These are phyloP conservation scores for Notothenia rossii DNA, from an alignment of 2,113 vertebrate species.

Conservation along the genomic window DNA sequence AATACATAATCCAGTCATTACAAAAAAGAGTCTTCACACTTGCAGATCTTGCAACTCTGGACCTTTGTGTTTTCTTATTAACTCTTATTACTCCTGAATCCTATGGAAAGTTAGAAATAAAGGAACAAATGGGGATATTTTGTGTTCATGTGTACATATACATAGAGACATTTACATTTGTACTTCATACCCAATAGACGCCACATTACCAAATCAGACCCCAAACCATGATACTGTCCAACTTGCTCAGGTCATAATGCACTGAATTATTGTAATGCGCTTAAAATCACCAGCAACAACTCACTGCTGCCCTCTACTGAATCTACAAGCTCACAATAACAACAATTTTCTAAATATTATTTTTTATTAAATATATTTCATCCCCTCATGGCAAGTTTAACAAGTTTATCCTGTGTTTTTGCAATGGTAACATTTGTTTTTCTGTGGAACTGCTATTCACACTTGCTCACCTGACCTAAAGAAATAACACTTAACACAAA, in stretches of 20 bases:
- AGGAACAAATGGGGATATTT: neutral
- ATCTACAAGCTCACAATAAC: conserved; percentile 1
- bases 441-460: neutral
- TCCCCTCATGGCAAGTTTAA: neutral
- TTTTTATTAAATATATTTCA: neutral
- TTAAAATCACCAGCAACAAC: conserved; percentile 23
- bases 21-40: conserved; percentile 43
- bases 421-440: neutral
- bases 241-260: conserved; percentile 13
- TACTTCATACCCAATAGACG: neutral
- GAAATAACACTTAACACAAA: conserved; percentile 1
- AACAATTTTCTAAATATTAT: neutral
- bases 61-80: conserved; percentile 50
- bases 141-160: neutral
- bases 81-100: neutral
- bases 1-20: conserved; percentile 76
- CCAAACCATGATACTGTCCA: neutral
- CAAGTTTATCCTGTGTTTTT: neutral
- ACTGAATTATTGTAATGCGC: conserved; percentile 14
- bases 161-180: neutral
- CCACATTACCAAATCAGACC: neutral
- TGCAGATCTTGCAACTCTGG: conserved; percentile 50
- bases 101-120: conserved; percentile 14
- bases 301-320: conserved; percentile 70
- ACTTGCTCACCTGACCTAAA: neutral